A percentile compares a stretch with the other conserved stretches of the same genome.
Conservation (phyloP, 1,140 invertebrate species). For the Heliconius congener region DNA sequence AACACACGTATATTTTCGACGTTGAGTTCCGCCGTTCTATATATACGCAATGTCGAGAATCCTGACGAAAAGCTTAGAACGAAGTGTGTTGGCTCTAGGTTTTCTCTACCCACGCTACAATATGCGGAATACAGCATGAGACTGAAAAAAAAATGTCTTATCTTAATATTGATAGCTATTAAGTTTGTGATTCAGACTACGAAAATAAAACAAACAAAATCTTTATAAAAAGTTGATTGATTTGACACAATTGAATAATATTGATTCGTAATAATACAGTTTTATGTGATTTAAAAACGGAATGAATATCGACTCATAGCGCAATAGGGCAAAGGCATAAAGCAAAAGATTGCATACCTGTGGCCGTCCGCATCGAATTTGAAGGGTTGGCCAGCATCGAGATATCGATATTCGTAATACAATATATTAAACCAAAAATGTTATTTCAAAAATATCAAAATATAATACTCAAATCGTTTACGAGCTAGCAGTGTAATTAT, state of each 20-base stretch:
- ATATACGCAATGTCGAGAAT: neutral
- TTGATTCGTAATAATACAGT: constrained; percentile 15
- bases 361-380: constrained; percentile 38
- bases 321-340: constrained; percentile 52
- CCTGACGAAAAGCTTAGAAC: neutral
- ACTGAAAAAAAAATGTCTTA: no score
- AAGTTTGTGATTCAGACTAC: no score
- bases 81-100: neutral
- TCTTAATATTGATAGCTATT: no score
- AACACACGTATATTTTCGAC: neutral
- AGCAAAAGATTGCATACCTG: constrained; percentile 71
- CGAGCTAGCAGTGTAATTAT: neutral
- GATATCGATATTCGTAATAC: constrained; percentile 39
- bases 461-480: neutral
- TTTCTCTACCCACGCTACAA: neutral
- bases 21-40: neutral
- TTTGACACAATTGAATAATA: neutral
- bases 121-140: neutral
- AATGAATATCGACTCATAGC: constrained; percentile 48
- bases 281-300: constrained; percentile 32
- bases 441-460: neutral
- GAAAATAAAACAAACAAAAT: neutral
- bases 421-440: neutral
- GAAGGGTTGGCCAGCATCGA: constrained; percentile 42
- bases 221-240: neutral